These are phyloP conservation scores for Pituophis catenifer DNA, from an alignment of 2,113 vertebrate species.

Conservation along the genomic window DNA sequence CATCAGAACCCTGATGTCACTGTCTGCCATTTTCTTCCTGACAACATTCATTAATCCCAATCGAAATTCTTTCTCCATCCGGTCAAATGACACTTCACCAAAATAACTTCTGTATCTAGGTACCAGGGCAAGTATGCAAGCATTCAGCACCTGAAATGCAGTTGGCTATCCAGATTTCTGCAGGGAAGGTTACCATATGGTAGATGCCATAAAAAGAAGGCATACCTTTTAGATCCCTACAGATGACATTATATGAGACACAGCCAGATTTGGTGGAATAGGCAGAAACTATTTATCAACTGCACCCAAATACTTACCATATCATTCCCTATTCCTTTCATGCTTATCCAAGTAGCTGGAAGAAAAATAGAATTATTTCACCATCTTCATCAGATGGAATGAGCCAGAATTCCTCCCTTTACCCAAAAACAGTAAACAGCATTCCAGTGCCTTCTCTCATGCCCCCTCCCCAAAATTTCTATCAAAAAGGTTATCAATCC, in stretches of 20 bases:
- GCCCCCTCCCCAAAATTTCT: not conserved
- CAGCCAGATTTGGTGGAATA: not conserved
- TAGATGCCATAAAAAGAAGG: not conserved
- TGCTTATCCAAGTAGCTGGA: not conserved
- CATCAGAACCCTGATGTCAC: not conserved
- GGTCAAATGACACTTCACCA: not conserved
- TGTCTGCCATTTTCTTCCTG: not conserved
- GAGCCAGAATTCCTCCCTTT: not conserved
- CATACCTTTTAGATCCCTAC: not conserved
- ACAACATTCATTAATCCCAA: not conserved
- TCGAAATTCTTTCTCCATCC: not conserved
- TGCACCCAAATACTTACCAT: not conserved
- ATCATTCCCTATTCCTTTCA: not conserved
- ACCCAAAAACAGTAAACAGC: not conserved
- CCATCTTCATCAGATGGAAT: not conserved
- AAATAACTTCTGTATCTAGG: not conserved
- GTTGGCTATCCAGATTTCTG: not conserved
- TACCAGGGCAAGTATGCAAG: not conserved
- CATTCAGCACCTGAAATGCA: not conserved
- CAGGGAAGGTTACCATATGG: not conserved
- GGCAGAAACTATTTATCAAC: not conserved
- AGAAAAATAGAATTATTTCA: not conserved
- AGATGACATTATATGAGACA: not conserved
- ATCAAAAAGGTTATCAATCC: not conserved
- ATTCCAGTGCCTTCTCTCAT: not conserved